Evolutionary conservation across 2,113 vertebrate genomes (phyloP).

Genomic region (Saccopteryx bilineata): DNA sequence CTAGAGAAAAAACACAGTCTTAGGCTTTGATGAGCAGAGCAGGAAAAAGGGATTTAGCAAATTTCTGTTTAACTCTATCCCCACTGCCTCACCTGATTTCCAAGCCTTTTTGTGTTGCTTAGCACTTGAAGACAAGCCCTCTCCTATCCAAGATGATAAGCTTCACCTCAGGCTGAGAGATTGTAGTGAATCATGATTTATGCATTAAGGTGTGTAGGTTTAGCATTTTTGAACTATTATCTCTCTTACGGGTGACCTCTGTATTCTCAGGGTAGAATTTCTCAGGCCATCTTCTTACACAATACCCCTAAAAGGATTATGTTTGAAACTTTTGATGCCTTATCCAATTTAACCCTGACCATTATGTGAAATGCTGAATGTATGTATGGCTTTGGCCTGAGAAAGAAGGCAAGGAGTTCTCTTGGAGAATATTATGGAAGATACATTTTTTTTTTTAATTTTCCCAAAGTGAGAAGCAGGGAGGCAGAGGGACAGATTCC

Average conservation of each 20-base stretch:
- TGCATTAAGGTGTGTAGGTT: not conserved
- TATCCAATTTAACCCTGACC: conserved; percentile 23
- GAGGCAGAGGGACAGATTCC: too few species aligned
- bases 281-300: not conserved
- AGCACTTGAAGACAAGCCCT: not conserved
- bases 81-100: not conserved
- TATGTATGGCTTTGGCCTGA: not conserved
- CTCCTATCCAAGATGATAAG: not conserved
- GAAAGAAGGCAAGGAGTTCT: not conserved
- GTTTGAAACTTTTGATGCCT: conserved; percentile 25
- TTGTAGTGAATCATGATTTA: not conserved
- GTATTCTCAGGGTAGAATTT: not conserved
- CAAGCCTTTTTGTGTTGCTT: not conserved
- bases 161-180: not conserved
- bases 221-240: not conserved
- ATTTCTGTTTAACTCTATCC: not conserved
- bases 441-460: not conserved
- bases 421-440: not conserved
- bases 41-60: not conserved
- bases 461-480: too few species aligned
- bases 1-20: not conserved
- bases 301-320: not conserved
- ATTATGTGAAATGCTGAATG: not conserved
- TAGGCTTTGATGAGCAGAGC: not conserved
- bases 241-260: not conserved